Evolutionary conservation across 2,888 invertebrate species (phyloP), one percentile per base, ranked within the genome.

Genomic region (Standfussiana lucernea): DNA sequence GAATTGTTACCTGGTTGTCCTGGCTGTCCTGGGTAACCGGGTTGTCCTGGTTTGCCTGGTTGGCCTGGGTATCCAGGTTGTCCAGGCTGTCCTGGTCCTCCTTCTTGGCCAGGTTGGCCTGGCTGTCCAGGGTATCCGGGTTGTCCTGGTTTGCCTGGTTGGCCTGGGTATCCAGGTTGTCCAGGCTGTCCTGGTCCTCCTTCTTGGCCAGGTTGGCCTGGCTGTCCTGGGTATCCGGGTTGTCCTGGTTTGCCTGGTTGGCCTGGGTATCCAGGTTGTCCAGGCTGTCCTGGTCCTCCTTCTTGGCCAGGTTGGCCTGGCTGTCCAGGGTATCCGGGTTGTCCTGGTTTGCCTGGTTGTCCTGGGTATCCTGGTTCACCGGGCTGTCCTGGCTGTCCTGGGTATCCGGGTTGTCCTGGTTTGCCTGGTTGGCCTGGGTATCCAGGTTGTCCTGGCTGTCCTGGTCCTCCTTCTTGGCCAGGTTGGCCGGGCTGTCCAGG

Each of bases 301-400:
- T n/a, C n/a, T n/a, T 59, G 18, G 0, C 59, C 59, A 8, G 59
- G 10, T 24, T n/a, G 0, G 0, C 83, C 78, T 1, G 72, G 76
- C 0, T 68, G 2, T 1, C 83, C 83, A 10, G 82, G 78, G 0
- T 76, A 8, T 3, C 83, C 93, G 0, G 94, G 92, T 1, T 88
- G 76, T 0, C 42, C 42, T 15, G 42, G 42, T 4, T 42, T 13
- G 2, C 42, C 42, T 42, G 42, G 42, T 13, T 42, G 15, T 42
- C 42, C 50, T 24, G 0, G 47, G 59, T 59, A 8, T 1, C 56
- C 56, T 50, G 72, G 77, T 13, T 61, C 5, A 24, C 80, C 80
- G 3, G 77, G 80, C 21, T 78, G 62, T 18, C 80, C 80, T 1
- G 72, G 77, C 0, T 61, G 2, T 42, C 82, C 80, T 3, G 69